phyloP scores from a whole-genome alignment of 2,888 invertebrate species.

The Cephus spinipes region DNA sequence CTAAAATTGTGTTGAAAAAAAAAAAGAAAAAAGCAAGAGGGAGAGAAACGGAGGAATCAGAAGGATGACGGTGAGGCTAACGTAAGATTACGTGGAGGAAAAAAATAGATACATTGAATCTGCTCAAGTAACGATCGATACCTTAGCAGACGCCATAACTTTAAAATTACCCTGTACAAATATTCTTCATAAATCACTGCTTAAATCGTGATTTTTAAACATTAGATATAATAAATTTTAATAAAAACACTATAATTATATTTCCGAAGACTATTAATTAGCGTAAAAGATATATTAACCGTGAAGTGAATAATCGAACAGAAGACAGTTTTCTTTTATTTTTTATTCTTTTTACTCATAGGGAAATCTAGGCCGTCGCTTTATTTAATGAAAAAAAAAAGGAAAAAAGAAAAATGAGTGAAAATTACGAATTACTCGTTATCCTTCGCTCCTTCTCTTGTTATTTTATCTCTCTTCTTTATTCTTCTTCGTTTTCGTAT shows the following conservation, averaged over 20 bases:
- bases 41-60: slow-evolving; percentile 5
- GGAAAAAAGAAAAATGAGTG: not conserved
- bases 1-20: slow-evolving; percentile 27
- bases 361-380: slow-evolving; percentile 7
- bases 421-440: not conserved
- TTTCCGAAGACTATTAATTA: slow-evolving; percentile 43
- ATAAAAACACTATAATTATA: slow-evolving; percentile 45
- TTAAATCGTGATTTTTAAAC: slow-evolving; percentile 53
- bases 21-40: slow-evolving; percentile 18
- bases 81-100: not conserved
- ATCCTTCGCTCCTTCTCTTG: slow-evolving; percentile 4
- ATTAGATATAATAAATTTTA: slow-evolving; percentile 48
- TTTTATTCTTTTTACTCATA: slow-evolving; percentile 3
- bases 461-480: not conserved
- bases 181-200: slow-evolving; percentile 46
- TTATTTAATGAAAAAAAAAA: slow-evolving; percentile 4
- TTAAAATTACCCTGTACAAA: slow-evolving; percentile 53
- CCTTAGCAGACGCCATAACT: slow-evolving; percentile 45
- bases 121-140: slow-evolving; percentile 48
- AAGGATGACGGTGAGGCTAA: not conserved
- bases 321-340: slow-evolving; percentile 15
- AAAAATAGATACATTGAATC: slow-evolving; percentile 30
- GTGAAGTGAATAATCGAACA: slow-evolving; percentile 17
- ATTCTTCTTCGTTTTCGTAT: not conserved
- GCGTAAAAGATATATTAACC: slow-evolving; percentile 24